Base-by-base conservation (phyloP, 2,888 invertebrate genomes). In the Thereva nobilitata region DNA sequence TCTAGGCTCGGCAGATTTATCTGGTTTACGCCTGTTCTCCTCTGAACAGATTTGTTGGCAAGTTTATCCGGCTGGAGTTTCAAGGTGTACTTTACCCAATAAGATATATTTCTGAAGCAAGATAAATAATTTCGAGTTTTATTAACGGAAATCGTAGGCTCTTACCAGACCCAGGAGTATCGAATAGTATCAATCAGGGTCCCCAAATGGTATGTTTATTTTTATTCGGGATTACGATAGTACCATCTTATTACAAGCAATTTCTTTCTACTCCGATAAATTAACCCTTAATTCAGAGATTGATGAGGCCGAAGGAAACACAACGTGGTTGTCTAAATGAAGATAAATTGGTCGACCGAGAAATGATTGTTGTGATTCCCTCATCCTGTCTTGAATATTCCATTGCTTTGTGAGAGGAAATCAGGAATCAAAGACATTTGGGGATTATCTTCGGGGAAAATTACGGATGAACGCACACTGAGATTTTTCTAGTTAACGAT, bases 211-310 rank as follows among this genome's bases (percentile, higher is more conserved):
- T 56, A 47, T 56, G 65, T 65, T 65, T 65, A 49, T 55, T 23
- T 23, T 65, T 55, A 55, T 65, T 64, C 65, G 47, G 55, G 65
- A 65, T 55, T 54, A 56, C 55, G 47, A 49, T 47, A 56, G 49
- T 55, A 55, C 56, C 65, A 44, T 55, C 65, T 65, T 54, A 65
- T 65, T 65, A 65, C 65, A 65, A 65, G 65, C 65, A 55, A 65
- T 65, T 65, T 65, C 65, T 54, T 65, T 65, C 65, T 55, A 38
- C 65, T 55, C 56, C 53, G 55, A 65, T 65, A 65, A 65, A 65
- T 65, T 65, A 65, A 65, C 65, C 65, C 65, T 65, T 65, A 65
- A 65, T 65, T 65, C 54, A 49, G 55, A 65, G 65, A 65, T 65
- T 65, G 65, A 65, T 65, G 65, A 65, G 47, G 56, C 56, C 65